Conservation (phyloP, 2,797 vertebrate genomes). For the Lagodon rhomboides region DNA sequence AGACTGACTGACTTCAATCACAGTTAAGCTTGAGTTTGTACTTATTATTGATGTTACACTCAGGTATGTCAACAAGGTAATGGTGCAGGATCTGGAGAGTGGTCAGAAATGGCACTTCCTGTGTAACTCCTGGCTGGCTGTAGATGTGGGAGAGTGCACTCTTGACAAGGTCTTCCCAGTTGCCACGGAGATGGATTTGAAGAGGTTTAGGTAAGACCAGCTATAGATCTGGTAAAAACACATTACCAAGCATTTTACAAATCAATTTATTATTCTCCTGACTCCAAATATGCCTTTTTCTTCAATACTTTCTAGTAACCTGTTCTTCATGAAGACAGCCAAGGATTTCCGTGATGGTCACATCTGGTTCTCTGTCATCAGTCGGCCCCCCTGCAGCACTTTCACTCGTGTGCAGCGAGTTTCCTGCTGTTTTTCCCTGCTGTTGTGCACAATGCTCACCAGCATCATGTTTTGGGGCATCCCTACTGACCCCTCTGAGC, state of each 20-base stretch:
- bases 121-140: slow-evolving; percentile 95
- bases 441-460: slow-evolving; percentile 97
- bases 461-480: slow-evolving; percentile 98
- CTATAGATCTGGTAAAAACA: not conserved
- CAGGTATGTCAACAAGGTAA: slow-evolving; percentile 94
- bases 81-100: slow-evolving; percentile 90
- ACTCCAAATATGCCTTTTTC: not conserved
- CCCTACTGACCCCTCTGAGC: slow-evolving; percentile 93
- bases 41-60: slow-evolving; percentile 1
- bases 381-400: slow-evolving; percentile 89
- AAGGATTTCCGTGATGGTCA: slow-evolving; percentile 93
- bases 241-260: not conserved
- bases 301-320: slow-evolving; percentile 83
- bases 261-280: not conserved
- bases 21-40: slow-evolving; percentile 1
- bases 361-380: slow-evolving; percentile 96
- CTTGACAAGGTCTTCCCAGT: slow-evolving; percentile 93
- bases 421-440: slow-evolving; percentile 95
- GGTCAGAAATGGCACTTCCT: slow-evolving; percentile 94
- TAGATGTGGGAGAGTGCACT: slow-evolving; percentile 92
- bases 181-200: slow-evolving; percentile 93
- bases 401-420: slow-evolving; percentile 94
- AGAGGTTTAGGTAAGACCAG: slow-evolving; percentile 90
- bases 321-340: slow-evolving; percentile 95
- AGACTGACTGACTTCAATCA: not conserved